Percentiles rank a stretch among this genome's conserved stretches.
phyloP scores from a whole-genome alignment of 2,888 invertebrate species.

The Hemicrepidius hirtus region DNA sequence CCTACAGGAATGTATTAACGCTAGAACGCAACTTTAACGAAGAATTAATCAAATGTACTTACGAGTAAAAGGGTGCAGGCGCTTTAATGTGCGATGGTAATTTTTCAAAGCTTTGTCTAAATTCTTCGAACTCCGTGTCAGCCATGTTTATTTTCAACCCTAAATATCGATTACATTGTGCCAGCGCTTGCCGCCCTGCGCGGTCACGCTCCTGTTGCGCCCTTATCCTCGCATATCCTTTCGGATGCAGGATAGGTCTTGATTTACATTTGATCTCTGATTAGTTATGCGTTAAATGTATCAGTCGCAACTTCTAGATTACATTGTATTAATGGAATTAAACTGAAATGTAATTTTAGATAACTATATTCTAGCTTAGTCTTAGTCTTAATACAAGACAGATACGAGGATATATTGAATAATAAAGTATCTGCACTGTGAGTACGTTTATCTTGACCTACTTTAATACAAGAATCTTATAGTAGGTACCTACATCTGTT shows the following conservation, averaged over 20 bases:
- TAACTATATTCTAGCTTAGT: conserved; percentile 47
- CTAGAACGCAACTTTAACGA: not conserved
- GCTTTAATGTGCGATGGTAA: conserved; percentile 86
- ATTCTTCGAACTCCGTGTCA: conserved; percentile 95
- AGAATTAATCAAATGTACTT: conserved; percentile 74
- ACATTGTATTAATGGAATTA: conserved; percentile 55
- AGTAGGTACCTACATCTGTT: too few relatives aligned
- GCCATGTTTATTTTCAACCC: conserved; percentile 81
- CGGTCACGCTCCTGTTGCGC: conserved; percentile 47
- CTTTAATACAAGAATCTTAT: too few relatives aligned
- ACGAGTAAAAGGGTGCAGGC: conserved; percentile 92
- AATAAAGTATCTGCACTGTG: too few relatives aligned
- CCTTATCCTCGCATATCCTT: conserved; percentile 48
- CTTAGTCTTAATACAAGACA: not conserved
- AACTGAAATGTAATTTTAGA: conserved; percentile 46
- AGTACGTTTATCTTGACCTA: too few relatives aligned
- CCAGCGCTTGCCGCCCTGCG: conserved; percentile 35
- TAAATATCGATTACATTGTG: conserved; percentile 47
- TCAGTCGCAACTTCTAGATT: conserved; percentile 45
- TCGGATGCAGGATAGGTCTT: conserved; percentile 48
- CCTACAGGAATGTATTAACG: conserved; percentile 2
- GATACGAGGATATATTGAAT: too few relatives aligned
- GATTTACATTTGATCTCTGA: conserved; percentile 60
- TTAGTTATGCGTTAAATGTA: conserved; percentile 66
- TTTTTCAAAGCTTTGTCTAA: conserved; percentile 89